phyloP scores from a whole-genome alignment of 2,797 vertebrate species.

The Coregonus ussuriensis region DNA sequence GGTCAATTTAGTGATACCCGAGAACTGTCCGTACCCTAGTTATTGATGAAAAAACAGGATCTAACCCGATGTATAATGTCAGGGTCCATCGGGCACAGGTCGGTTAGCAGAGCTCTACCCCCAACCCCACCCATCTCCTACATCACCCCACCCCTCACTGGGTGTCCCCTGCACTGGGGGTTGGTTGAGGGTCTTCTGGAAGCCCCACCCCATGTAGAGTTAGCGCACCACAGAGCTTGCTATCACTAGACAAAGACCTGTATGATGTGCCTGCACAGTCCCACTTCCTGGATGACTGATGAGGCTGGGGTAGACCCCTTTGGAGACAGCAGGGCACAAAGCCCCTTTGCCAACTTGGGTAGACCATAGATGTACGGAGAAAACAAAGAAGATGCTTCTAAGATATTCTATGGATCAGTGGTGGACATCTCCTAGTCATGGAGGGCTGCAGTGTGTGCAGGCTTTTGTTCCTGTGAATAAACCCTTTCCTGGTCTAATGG shows the following conservation, averaged over 20 bases:
- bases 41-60: too few relatives aligned
- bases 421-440: not conserved
- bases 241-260: constrained; percentile 7
- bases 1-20: too few relatives aligned
- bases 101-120: too few relatives aligned
- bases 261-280: not conserved
- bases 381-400: not conserved
- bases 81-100: too few relatives aligned
- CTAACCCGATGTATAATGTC: too few relatives aligned
- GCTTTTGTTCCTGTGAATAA: not conserved
- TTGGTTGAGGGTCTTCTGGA: not conserved
- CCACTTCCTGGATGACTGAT: not conserved
- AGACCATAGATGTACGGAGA: not conserved
- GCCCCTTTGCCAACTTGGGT: not conserved
- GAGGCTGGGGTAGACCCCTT: not conserved
- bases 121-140: too few relatives aligned
- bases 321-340: not conserved
- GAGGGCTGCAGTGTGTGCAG: not conserved
- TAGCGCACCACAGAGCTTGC: constrained; percentile 11
- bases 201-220: not conserved
- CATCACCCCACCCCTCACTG: not conserved
- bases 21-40: too few relatives aligned
- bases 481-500: not conserved
- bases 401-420: not conserved
- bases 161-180: not conserved